A percentile compares a stretch with the other conserved stretches of the same genome.
phyloP scores from a whole-genome alignment of 1,140 invertebrate species.

The Drosophila tropicalis region DNA sequence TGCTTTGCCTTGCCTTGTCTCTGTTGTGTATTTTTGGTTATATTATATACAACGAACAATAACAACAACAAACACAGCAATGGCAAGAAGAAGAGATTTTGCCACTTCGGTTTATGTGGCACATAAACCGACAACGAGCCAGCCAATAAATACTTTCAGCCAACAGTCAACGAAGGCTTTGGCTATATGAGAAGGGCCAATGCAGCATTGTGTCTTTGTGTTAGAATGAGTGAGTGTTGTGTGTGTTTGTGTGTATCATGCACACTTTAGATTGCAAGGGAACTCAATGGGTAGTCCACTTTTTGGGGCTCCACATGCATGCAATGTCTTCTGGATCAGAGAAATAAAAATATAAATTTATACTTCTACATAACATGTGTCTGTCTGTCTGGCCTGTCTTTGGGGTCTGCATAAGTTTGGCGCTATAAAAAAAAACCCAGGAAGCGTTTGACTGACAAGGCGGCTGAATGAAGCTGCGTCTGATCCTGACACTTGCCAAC shows the following conservation, averaged over 20 bases:
- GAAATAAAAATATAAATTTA: slow-evolving; percentile 79
- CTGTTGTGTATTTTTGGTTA: slow-evolving; percentile 58
- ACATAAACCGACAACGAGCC: slow-evolving; percentile 79
- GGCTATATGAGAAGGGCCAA: slow-evolving; percentile 67
- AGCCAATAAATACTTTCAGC: slow-evolving; percentile 78
- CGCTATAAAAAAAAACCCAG: neutral
- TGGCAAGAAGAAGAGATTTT: slow-evolving; percentile 41
- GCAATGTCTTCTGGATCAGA: slow-evolving; percentile 54
- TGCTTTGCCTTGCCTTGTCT: slow-evolving; percentile 33
- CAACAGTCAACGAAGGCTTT: slow-evolving; percentile 40
- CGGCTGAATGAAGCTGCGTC: slow-evolving; percentile 52
- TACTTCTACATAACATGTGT: slow-evolving; percentile 80
- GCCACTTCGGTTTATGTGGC: slow-evolving; percentile 77
- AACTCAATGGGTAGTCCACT: slow-evolving; percentile 2
- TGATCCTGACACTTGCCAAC: slow-evolving; percentile 80
- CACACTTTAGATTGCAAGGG: slow-evolving; percentile 49
- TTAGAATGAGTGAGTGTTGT: neutral
- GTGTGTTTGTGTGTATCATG: slow-evolving; percentile 55
- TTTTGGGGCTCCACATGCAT: slow-evolving; percentile 15
- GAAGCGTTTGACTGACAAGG: slow-evolving; percentile 17
- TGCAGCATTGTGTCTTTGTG: slow-evolving; percentile 57
- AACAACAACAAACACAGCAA: slow-evolving; percentile 33
- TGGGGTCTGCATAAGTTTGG: slow-evolving; percentile 3
- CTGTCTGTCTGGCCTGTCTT: slow-evolving; percentile 30
- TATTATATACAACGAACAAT: slow-evolving; percentile 56